Base-by-base conservation (phyloP, 1,140 invertebrate genomes). In the Danaus melanippus region DNA sequence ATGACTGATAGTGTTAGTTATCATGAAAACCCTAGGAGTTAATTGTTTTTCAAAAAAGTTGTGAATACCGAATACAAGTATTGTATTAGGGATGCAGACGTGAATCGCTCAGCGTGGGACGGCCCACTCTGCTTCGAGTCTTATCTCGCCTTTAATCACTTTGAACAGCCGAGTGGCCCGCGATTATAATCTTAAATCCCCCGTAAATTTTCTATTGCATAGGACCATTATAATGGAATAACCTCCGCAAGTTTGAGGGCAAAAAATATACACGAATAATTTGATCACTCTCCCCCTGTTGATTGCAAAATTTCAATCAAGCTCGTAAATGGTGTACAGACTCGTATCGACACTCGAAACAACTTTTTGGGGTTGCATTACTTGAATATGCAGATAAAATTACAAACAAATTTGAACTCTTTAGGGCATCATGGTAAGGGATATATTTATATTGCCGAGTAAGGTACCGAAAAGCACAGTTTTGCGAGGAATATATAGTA, bases 291-390 rank as follows among this genome's bases (percentile, higher is more conserved):
- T 76, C 74, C 78, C 77, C 79, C 68, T 75, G 74, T 82, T 84
- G 83, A 86, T 84, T 84, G 83, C 81, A 55, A 86, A 84, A 86
- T 86, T 86, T 84, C 83, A 86, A 84, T 86, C 83, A 84, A 81
- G 67, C 74, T 69, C 74, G 77, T 84, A 84, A 84, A 84, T 82
- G 81, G 80, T 77, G 66, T 71, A 79, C 78, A 73, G 65, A 74
- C 70, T 75, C 73, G 71, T 62, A 81, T 82, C 77, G 79, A 84
- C 76, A 84, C 76, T 80, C 71, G 63, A 74, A 72, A 78, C 66
- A 66, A 74, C 66, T 82, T 83, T 84, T 84, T 83, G 75, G 79
- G 78, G 74, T 78, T 77, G 72, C 64, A 76, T 62, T 65, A 62
- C 21, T 58, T 62, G 57, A 67, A 42, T 70, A 53, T 67, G 58